Base-by-base conservation (phyloP, 2,888 invertebrate genomes). In the Conchocele bisecta region DNA sequence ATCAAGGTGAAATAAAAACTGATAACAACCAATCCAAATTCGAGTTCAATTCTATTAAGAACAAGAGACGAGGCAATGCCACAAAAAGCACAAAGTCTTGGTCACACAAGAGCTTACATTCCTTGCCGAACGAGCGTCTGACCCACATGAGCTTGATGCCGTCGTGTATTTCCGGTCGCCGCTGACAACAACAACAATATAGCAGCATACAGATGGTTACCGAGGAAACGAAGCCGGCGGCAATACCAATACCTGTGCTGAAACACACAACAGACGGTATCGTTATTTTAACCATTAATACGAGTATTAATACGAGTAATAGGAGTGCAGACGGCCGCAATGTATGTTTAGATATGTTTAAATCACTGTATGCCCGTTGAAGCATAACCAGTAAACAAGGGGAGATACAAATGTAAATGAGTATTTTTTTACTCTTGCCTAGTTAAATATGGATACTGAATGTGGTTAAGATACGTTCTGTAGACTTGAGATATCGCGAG, bases 151-250 rank as follows among this genome's bases (percentile, higher is more conserved):
- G 68, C 59, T 81, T 82, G 41, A 74, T 71, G 22, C 82, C 81
- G 35, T 77, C 71, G 48, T 81, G 81, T 20, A 81, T 69, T 54
- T 77, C 80, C 7, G 71, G 69, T 58, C 81, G 26, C 28, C 74
- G 51, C 41, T 82, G 82, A 60, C 82, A 81, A 31, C 82, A 82
- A 39, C 82, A 82, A 56, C 82, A 82, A 41, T 82, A 82, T 1
- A 82, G 60, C 15, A 75, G 39, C 59, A 82, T 61, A 53, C 81
- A 82, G 22, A 72, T 35, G 1, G 74, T 61, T 3, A 82, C 51
- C 1, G 72, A 53, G 3, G 70, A 67, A 3, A 75, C 67, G 51
- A 66, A 75, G 3, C 59, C 78, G 22, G 63, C 72, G 1, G 72
- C 74, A 17, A 78, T 76, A 57, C 78, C 70, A 15, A 82, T 66